These are phyloP conservation scores for Geodia barretti DNA, from an alignment of 37 sponge, comb jelly and placozoan species.

Conservation along the genomic window DNA sequence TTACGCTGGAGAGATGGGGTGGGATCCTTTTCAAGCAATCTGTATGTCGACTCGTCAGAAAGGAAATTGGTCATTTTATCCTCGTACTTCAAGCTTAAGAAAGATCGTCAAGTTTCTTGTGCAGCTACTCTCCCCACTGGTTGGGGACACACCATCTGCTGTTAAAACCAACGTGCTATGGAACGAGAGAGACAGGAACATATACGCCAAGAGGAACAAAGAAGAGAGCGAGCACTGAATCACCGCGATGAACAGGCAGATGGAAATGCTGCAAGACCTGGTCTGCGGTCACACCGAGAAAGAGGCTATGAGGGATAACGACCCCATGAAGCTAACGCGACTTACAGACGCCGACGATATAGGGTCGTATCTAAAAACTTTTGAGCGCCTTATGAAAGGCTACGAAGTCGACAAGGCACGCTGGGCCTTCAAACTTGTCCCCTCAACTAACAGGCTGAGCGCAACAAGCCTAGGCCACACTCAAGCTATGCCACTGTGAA, in stretches of 20 bases:
- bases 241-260: too few relatives aligned
- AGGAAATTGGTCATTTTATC: too few relatives aligned
- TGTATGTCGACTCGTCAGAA: too few relatives aligned
- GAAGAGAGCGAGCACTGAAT: background rate
- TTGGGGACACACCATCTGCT: too few relatives aligned
- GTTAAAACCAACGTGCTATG: too few relatives aligned
- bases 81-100: too few relatives aligned
- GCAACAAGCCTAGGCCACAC: constrained; percentile 44
- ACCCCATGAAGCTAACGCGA: background rate
- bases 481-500: constrained; percentile 17
- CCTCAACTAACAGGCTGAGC: constrained; percentile 31
- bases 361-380: constrained; percentile 16
- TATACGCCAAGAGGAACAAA: too few relatives aligned
- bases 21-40: too few relatives aligned
- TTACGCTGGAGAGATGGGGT: too few relatives aligned
- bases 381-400: constrained; percentile 4
- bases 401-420: background rate
- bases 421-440: constrained; percentile 30
- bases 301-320: background rate
- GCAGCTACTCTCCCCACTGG: too few relatives aligned
- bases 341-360: constrained; percentile 27
- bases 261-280: constrained; percentile 1
- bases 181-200: too few relatives aligned
- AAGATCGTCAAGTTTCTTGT: too few relatives aligned
- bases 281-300: background rate